phyloP scores from a whole-genome alignment of 1,140 invertebrate species.

The Himalopsyche phryganea region DNA sequence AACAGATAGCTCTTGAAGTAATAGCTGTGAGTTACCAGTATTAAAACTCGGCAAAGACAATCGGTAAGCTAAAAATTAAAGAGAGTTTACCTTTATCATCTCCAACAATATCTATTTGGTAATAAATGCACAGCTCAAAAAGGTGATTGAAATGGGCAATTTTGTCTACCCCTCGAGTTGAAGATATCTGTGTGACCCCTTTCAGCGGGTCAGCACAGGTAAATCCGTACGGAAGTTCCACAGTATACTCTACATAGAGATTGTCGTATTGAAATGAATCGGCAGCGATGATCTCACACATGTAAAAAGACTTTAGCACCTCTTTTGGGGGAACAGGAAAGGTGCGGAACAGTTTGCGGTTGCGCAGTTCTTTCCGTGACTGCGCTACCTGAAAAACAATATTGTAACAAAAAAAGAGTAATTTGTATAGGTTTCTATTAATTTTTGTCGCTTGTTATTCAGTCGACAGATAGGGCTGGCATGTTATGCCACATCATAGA shows the following conservation, averaged over 20 bases:
- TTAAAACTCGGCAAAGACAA: too few species aligned
- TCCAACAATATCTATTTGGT: constrained; percentile 8
- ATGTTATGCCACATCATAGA: too few species aligned
- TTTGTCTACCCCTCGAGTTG: constrained; percentile 35
- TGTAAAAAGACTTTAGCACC: constrained; percentile 35
- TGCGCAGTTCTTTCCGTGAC: constrained; percentile 7
- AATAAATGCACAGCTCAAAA: constrained; percentile 23
- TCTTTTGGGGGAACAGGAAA: constrained; percentile 40
- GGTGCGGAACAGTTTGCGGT: constrained; percentile 35
- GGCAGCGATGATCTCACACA: constrained; percentile 43
- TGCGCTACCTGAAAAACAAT: constrained; percentile 17
- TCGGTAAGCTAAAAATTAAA: too few species aligned
- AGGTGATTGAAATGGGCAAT: constrained; percentile 24
- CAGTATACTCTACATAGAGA: constrained; percentile 45
- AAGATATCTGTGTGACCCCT: constrained; percentile 31
- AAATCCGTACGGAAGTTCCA: constrained; percentile 39
- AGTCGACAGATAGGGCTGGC: too few species aligned
- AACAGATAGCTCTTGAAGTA: too few species aligned
- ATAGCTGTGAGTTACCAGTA: too few species aligned
- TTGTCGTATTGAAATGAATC: constrained; percentile 43
- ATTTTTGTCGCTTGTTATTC: background rate
- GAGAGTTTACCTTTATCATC: constrained; percentile 10
- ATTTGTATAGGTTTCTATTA: constrained; percentile 5
- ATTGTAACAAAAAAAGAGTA: too few species aligned
- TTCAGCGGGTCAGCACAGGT: constrained; percentile 9